Base-by-base conservation (phyloP, 2,797 vertebrate genomes). In the Acanthurus leucopareius region DNA sequence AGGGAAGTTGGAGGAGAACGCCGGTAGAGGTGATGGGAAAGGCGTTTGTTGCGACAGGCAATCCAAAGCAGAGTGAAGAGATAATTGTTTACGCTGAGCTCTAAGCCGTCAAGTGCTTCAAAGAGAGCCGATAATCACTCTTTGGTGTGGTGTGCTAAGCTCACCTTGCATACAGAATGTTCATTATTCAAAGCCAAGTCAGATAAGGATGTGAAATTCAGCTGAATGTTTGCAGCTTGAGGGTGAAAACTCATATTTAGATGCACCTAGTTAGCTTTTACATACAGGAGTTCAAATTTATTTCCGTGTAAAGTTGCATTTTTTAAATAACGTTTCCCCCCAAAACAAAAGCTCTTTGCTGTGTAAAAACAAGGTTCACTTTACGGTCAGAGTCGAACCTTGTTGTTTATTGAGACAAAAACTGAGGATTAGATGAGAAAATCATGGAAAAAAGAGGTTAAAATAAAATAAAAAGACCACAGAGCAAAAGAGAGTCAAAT, bases 21-120 rank as follows among this genome's bases (percentile, higher is more conserved):
- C 68, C 4, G 66, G 75, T 61, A 68, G 86, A 78, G 84, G 85
- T 71, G 82, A 86, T 25, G 79, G 82, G 54, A 77, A 86, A 86
- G 82, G 84, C 85, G 67, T 91, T 92, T 67, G 89, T 91, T 95
- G 95, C 94, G 93, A 94, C 90, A 94, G 93, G 94, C 95, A 95
- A 95, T 96, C 95, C 90, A 88, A 92, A 88, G 89, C 73, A 81
- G 89, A 79, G 80, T 79, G 86, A 82, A 78, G 77, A 88, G 83
- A 81, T 89, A 83, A 92, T 87, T 92, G 91, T 93, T 94, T 93
- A 93, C 82, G 74, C 85, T 54, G 85, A 91, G 89, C 86, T 89
- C 86, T 73, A 72, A 89, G 86, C 86, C 83, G 62, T 71, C 85
- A 86, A 91, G 90, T 89, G 90, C 85, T 90, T 86, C 88, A 91